These are phyloP conservation scores for Fringilla coelebs DNA, from an alignment of 2,797 vertebrate genomes.

Conservation along the genomic window DNA sequence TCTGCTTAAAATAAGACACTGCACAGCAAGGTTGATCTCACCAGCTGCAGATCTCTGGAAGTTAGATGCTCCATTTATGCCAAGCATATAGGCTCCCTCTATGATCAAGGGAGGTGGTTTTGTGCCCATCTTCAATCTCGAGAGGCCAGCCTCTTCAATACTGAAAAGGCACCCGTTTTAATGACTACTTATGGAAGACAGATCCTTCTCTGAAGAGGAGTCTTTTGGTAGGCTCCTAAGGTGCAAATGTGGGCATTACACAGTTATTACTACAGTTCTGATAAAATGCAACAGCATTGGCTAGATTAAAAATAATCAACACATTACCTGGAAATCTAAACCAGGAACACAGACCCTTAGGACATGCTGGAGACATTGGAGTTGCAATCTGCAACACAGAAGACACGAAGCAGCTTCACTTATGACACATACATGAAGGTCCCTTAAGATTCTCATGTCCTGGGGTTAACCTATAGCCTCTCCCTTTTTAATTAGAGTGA, in stretches of 20 bases:
- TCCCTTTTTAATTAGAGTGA: not conserved
- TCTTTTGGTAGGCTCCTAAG: not conserved
- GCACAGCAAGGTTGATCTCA: not conserved
- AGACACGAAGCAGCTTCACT: not conserved
- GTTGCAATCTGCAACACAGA: not conserved
- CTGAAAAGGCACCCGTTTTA: not conserved
- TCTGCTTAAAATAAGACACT: not conserved
- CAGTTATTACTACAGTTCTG: not conserved
- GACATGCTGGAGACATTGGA: not conserved
- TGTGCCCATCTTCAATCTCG: not conserved
- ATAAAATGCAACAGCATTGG: not conserved
- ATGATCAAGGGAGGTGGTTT: not conserved
- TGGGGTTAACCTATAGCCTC: not conserved
- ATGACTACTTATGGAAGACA: not conserved
- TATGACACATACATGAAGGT: not conserved
- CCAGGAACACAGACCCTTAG: not conserved
- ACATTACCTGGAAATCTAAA: not conserved
- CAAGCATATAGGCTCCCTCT: not conserved
- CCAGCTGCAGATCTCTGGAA: not conserved
- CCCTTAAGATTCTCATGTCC: not conserved
- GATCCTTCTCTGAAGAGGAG: not conserved
- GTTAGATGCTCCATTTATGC: not conserved
- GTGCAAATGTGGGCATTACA: not conserved
- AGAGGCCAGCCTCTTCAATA: not conserved
- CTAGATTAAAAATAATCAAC: not conserved